These are phyloP conservation scores for Tholera decimalis DNA, from an alignment of 2,888 invertebrate genomes.

Conservation along the genomic window DNA sequence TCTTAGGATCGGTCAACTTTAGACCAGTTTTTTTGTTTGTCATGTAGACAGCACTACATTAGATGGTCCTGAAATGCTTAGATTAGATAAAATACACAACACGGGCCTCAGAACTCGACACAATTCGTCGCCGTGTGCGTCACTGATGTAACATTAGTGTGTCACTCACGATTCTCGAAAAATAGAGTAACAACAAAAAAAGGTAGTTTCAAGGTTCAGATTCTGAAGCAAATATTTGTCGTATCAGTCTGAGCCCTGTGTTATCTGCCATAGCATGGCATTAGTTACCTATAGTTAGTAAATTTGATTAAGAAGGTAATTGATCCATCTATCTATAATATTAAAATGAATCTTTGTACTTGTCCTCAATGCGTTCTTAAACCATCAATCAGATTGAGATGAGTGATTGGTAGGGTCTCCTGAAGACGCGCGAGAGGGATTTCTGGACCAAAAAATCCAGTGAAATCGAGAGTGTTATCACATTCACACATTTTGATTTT, in stretches of 20 bases:
- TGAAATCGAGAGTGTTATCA: no score
- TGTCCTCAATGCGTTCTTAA: no score
- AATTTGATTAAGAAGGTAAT: background rate
- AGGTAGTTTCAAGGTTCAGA: conserved; percentile 45
- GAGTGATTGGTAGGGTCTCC: no score
- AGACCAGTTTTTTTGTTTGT: background rate
- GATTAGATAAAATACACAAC: conserved; percentile 59
- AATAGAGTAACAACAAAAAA: conserved; percentile 47
- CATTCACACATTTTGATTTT: no score
- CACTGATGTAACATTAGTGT: conserved; percentile 52
- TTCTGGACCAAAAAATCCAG: no score
- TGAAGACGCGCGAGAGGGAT: no score
- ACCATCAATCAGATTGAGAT: no score
- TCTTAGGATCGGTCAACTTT: background rate
- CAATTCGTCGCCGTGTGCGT: conserved; percentile 42
- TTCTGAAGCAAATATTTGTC: conserved; percentile 4
- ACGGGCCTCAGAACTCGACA: conserved; percentile 30
- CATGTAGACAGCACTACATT: conserved; percentile 10
- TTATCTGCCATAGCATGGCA: background rate
- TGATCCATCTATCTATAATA: no score
- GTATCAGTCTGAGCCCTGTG: background rate
- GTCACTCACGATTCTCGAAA: conserved; percentile 62
- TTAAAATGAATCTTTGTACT: no score
- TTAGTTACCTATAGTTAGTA: background rate
- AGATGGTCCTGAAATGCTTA: conserved; percentile 42